phyloP scores from a whole-genome alignment of 2,888 invertebrate genomes.

The Brachyptera putata region DNA sequence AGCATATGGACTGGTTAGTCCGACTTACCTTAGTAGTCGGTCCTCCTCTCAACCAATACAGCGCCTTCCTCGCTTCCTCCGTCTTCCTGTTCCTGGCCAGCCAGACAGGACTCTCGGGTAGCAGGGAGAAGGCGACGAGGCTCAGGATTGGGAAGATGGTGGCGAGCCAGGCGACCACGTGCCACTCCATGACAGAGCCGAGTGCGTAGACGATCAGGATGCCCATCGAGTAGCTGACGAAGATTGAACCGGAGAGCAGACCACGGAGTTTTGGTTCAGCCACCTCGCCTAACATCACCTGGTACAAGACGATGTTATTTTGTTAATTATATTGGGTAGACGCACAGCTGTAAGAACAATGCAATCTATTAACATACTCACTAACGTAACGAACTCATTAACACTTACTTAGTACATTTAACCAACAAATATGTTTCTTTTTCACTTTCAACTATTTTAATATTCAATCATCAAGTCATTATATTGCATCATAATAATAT shows the following conservation, averaged over 20 bases:
- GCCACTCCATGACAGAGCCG: constrained; percentile 66
- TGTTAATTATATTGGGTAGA: too few relatives aligned
- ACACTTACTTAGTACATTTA: too few relatives aligned
- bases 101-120: constrained; percentile 76
- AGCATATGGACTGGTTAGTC: too few relatives aligned
- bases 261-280: constrained; percentile 68
- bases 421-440: too few relatives aligned
- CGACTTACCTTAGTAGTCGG: not conserved
- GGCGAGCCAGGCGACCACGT: constrained; percentile 61
- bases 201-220: constrained; percentile 68
- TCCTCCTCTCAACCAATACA: constrained; percentile 46
- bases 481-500: too few relatives aligned
- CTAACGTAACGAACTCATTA: too few relatives aligned
- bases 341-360: too few relatives aligned
- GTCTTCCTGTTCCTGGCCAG: constrained; percentile 57
- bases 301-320: constrained; percentile 36
- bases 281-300: constrained; percentile 74
- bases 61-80: constrained; percentile 52
- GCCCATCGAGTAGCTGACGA: constrained; percentile 70
- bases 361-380: too few relatives aligned
- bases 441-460: too few relatives aligned
- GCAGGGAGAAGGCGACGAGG: constrained; percentile 56
- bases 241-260: constrained; percentile 64
- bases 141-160: constrained; percentile 57
- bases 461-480: too few relatives aligned